Evolutionary conservation across 2,888 invertebrate genomes (phyloP), one percentile per base, ranked within the genome.

Genomic region (Chorisops tibialis): DNA sequence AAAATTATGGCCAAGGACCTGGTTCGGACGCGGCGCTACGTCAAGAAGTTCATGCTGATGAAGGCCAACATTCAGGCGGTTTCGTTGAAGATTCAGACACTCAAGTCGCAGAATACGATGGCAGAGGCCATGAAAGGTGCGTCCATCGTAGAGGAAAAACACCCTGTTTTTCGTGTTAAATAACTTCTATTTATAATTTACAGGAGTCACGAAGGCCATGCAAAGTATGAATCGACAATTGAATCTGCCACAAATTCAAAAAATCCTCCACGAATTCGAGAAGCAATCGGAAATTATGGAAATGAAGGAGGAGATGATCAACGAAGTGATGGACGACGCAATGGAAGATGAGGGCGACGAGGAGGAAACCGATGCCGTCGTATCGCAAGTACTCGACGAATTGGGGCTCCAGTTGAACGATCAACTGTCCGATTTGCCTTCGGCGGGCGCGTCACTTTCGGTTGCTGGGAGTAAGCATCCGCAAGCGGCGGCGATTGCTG

Each of bases 271-370:
- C 81, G 97, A 98, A 75, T 99, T 99, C 80, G 99, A 99, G 79
- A 98, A 97, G 75, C 98, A 99, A 77, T 94, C 96, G 0, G 98
- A 99, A 80, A 96, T 99, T 60, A 99, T 99, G 99, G 98, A 99
- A 75, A 99, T 99, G 98, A 99, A 99, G 76, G 98, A 99, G 78
- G 99, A 99, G 80, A 95, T 99, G 86, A 99, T 99, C 89, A 96
- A 94, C 75, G 99, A 99, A 79, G 97, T 96, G 51, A 98, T 99
- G 73, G 99, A 99, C 78, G 99, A 99, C 81, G 99, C 98, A 1
- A 96, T 99, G 91, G 98, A 94, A 71, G 98, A 93, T 67, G 98
- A 96, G 74, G 96, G 88, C 48, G 99, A 99, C 75, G 96, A 97
- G 75, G 96, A 97, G 74, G 98, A 99, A 81, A 95, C 95, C 74